Evolutionary conservation across 2,888 invertebrate species (phyloP).

Genomic region (Philopedon plagiatum): DNA sequence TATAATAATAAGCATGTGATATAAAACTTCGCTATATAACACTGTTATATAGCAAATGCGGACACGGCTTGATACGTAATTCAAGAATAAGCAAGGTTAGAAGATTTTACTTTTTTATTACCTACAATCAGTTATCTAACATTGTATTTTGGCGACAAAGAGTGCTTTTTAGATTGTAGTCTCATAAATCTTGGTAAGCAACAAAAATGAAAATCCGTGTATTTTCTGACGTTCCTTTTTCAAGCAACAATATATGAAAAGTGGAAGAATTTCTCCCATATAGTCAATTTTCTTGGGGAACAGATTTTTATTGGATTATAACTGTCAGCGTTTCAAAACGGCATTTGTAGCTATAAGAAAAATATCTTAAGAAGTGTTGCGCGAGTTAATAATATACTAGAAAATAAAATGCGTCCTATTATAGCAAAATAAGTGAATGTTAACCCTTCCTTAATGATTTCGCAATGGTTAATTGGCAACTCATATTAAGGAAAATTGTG

Average conservation of each 20-base stretch:
- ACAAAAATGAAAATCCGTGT: slow-evolving; percentile 4
- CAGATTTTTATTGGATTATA: slow-evolving; percentile 7
- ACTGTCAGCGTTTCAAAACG: not conserved
- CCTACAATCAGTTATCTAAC: not conserved
- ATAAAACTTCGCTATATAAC: no score
- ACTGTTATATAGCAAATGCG: no score
- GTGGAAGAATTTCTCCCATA: not conserved
- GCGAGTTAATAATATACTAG: not conserved
- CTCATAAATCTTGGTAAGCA: slow-evolving; percentile 2
- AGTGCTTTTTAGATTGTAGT: not conserved
- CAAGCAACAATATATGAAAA: not conserved
- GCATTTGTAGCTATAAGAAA: not conserved
- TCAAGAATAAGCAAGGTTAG: no score
- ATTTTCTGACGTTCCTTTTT: not conserved
- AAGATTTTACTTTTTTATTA: not conserved
- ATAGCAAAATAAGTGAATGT: no score
- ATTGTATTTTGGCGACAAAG: not conserved
- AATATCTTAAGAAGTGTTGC: not conserved
- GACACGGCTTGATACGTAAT: no score
- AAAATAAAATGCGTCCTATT: no score
- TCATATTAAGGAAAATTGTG: no score
- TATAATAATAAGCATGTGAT: no score
- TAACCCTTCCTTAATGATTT: no score
- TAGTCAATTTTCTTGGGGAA: slow-evolving; percentile 7
- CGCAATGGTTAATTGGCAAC: no score